A percentile compares a stretch with the other conserved stretches of the same genome.
Evolutionary conservation across 1,140 invertebrate species (phyloP).

Genomic region (Nebria ingens): DNA sequence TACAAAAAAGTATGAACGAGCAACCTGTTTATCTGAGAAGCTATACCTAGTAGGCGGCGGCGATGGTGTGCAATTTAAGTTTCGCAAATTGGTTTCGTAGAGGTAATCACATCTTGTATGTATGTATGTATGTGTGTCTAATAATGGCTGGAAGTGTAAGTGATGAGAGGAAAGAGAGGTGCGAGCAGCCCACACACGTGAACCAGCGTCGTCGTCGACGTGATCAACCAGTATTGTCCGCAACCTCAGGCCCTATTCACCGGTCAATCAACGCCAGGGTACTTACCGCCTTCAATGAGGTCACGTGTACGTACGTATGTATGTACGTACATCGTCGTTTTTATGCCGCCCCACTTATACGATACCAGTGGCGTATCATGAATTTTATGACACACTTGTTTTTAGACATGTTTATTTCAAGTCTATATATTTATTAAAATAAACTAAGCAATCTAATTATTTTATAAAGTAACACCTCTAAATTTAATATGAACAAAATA

Average conservation of each 20-base stretch:
- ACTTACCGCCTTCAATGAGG: background rate
- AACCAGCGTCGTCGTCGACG: background rate
- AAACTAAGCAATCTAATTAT: no score
- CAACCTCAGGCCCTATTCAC: background rate
- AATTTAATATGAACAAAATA: no score
- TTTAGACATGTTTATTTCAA: no score
- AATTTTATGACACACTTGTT: no score
- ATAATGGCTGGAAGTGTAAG: background rate
- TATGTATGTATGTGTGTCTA: no score
- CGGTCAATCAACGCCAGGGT: background rate
- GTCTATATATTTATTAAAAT: no score
- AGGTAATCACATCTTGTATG: background rate
- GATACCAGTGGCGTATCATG: background rate
- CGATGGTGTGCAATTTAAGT: background rate
- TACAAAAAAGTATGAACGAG: no score
- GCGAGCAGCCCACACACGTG: background rate
- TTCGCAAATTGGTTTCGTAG: background rate
- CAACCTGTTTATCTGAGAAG: no score
- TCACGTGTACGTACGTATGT: background rate
- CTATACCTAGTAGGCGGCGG: no score
- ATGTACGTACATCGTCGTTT: no score
- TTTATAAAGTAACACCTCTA: no score
- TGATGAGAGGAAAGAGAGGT: background rate
- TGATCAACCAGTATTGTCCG: background rate
- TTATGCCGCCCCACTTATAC: no score